Conservation (phyloP, 1,140 invertebrate species). For the Drosophila funebris region DNA sequence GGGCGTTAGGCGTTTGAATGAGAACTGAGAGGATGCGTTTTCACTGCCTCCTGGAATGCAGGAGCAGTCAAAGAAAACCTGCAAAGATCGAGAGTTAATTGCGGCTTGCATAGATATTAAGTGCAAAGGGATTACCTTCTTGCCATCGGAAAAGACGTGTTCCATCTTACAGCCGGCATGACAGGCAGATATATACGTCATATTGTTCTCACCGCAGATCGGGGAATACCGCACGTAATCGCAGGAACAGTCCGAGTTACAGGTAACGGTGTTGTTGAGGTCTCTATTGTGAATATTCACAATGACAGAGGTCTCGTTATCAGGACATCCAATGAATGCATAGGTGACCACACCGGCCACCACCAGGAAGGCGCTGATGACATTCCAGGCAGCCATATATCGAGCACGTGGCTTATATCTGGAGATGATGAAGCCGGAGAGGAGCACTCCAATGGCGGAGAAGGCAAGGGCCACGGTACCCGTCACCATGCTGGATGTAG, state of each 20-base stretch:
- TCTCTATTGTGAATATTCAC: conserved; percentile 79
- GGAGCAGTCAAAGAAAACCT: conserved; percentile 86
- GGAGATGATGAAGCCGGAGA: conserved; percentile 88
- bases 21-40: conserved; percentile 22
- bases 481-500: conserved; percentile 86
- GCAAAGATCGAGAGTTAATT: neutral
- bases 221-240: conserved; percentile 89
- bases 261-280: conserved; percentile 84
- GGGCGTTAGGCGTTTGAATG: conserved; percentile 62
- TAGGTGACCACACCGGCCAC: conserved; percentile 88
- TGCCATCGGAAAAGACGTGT: conserved; percentile 70
- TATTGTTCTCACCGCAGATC: conserved; percentile 86
- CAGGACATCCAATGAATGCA: conserved; percentile 88
- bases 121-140: conserved; percentile 68
- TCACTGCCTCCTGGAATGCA: conserved; percentile 83
- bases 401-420: conserved; percentile 88
- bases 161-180: conserved; percentile 87
- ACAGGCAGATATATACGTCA: conserved; percentile 89
- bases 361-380: conserved; percentile 87
- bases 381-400: conserved; percentile 89
- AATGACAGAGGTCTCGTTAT: conserved; percentile 82
- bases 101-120: neutral
- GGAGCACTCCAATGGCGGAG: conserved; percentile 88
- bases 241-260: conserved; percentile 87
- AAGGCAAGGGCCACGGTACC: conserved; percentile 89